Base-by-base conservation (phyloP, 1,140 invertebrate genomes). In the Venustaconcha ellipsiformis region DNA sequence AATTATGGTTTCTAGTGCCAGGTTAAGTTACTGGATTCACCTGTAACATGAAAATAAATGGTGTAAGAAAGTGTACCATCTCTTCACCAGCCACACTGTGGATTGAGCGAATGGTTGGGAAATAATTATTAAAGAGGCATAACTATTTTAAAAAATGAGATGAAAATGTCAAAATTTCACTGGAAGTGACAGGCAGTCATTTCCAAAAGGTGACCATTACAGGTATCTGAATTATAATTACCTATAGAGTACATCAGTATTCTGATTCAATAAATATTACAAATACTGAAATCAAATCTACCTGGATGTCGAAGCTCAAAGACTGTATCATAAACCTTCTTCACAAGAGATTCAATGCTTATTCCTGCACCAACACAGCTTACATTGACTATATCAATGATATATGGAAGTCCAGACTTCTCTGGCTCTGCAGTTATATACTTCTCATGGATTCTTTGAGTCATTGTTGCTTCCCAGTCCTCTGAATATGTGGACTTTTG, bases 381-480 rank as follows among this genome's bases (percentile, higher is more conserved):
- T 13, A 99, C 94, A 92, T 99, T 97, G 30, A 99, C 94, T 0
- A 96, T 96, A 86, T 97, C 96, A 77, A 98, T 92, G 0, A 99
- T 97, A 66, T 96, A 92, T 0, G 98, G 98, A 18, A 99, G 89
- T 0, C 98, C 98, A 84, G 95, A 94, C 89, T 99, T 99, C 87
- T 99, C 97, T 0, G 97, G 96, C 90, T 99, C 98, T 0, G 96
- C 94, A 6, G 98, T 94, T 65, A 95, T 96, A 82, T 99, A 99
- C 77, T 94, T 75, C 23, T 84, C 82, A 8, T 79, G 23, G 55
- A 86, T 84, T 63, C 82, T 48, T 68, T 78, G 63, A 18, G 72
- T 83, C 85, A 88, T 82, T 12, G 79, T 78, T 69, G 96, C 94
- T 86, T 99, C 97, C 70, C 98, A 91, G 67, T 95, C 94, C 84